Percentiles rank a stretch among this genome's conserved stretches.
Evolutionary conservation across 1,140 invertebrate species (phyloP).

Genomic region (Zaprionus inermis): DNA sequence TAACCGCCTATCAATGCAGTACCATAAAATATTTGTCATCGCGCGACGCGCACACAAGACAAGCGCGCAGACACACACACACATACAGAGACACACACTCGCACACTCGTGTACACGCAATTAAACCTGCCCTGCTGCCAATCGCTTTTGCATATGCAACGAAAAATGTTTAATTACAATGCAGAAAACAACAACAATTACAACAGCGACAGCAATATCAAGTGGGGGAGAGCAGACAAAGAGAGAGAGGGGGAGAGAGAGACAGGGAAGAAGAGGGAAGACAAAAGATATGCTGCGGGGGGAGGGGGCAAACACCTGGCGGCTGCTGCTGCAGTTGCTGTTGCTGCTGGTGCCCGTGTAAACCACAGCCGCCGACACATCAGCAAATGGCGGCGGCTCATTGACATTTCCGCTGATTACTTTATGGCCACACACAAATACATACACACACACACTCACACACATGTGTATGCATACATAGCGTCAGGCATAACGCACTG

Average conservation of each 20-base stretch:
- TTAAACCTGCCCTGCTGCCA: slow-evolving; percentile 61
- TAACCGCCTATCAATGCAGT: slow-evolving; percentile 60
- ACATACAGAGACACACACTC: background rate
- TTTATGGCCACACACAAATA: slow-evolving; percentile 63
- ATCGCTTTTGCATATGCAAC: slow-evolving; percentile 61
- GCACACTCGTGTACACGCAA: slow-evolving; percentile 44
- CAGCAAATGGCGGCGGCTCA: slow-evolving; percentile 79
- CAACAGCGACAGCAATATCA: slow-evolving; percentile 36
- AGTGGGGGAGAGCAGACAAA: background rate
- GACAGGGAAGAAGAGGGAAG: background rate
- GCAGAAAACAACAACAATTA: slow-evolving; percentile 45
- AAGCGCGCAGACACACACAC: slow-evolving; percentile 25
- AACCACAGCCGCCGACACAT: slow-evolving; percentile 79
- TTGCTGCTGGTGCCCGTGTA: slow-evolving; percentile 52
- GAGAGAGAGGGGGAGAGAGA: background rate
- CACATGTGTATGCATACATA: slow-evolving; percentile 1
- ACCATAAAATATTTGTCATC: slow-evolving; percentile 54
- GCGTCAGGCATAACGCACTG: slow-evolving; percentile 50
- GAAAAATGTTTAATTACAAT: slow-evolving; percentile 78
- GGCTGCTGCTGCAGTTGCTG: slow-evolving; percentile 47
- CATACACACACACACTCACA: slow-evolving; percentile 18
- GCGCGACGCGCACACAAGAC: slow-evolving; percentile 14
- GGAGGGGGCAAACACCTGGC: slow-evolving; percentile 31
- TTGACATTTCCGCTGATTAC: slow-evolving; percentile 83
- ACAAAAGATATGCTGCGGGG: background rate